phyloP scores from a whole-genome alignment of 1,140 invertebrate species.

The Bombus difficillimus region DNA sequence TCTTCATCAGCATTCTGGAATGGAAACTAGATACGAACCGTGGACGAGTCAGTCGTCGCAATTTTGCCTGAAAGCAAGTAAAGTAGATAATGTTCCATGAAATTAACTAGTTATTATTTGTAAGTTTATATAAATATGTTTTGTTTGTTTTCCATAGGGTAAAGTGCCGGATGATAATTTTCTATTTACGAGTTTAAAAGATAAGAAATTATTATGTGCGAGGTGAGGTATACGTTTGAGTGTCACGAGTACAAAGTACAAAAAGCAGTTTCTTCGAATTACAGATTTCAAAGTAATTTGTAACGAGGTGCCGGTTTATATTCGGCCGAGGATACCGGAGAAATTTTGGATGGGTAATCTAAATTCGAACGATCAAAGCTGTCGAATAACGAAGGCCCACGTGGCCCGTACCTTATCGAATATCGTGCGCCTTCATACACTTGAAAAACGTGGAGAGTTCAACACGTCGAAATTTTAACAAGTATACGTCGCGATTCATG shows the following conservation, averaged over 20 bases:
- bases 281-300: slow-evolving; percentile 67
- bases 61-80: slow-evolving; percentile 43
- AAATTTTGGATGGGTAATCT: slow-evolving; percentile 49
- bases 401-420: slow-evolving; percentile 70
- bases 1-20: slow-evolving; percentile 10
- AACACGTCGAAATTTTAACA: slow-evolving; percentile 35
- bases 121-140: slow-evolving; percentile 16
- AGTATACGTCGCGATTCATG: not conserved
- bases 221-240: not conserved
- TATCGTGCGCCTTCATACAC: slow-evolving; percentile 62
- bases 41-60: slow-evolving; percentile 22
- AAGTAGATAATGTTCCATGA: not conserved
- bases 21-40: not conserved
- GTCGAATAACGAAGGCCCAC: slow-evolving; percentile 64
- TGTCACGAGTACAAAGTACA: not conserved
- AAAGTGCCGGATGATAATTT: slow-evolving; percentile 14
- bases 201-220: slow-evolving; percentile 23
- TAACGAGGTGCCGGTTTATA: slow-evolving; percentile 68
- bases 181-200: slow-evolving; percentile 9
- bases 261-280: slow-evolving; percentile 27
- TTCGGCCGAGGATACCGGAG: slow-evolving; percentile 62
- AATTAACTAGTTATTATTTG: too few relatives aligned
- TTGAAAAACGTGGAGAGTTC: slow-evolving; percentile 51
- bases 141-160: slow-evolving; percentile 12
- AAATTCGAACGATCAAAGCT: slow-evolving; percentile 40